Evolutionary conservation across 2,797 vertebrate species (phyloP).

Genomic region (Muscicapa comitata): DNA sequence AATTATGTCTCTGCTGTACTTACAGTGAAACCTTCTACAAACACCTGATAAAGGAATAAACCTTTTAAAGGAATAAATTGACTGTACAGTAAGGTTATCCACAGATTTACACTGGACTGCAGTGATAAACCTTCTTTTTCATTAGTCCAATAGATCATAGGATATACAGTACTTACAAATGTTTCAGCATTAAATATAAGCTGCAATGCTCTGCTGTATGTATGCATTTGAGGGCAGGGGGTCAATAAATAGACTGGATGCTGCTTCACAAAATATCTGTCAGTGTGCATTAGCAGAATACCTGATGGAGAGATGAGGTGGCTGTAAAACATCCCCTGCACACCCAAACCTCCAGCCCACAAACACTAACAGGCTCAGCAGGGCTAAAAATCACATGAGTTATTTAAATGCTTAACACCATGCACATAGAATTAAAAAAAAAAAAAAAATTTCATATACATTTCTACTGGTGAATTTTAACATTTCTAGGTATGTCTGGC

Average conservation of each 20-base stretch:
- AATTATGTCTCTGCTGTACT: conserved; percentile 64
- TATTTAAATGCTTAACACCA: background rate
- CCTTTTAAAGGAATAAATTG: conserved; percentile 74
- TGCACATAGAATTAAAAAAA: background rate
- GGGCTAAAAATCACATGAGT: background rate
- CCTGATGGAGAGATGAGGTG: conserved; percentile 48
- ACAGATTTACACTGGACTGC: conserved; percentile 71
- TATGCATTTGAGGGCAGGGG: conserved; percentile 54
- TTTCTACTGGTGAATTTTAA: background rate
- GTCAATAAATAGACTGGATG: conserved; percentile 63
- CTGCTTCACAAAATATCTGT: conserved; percentile 54
- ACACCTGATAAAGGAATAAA: conserved; percentile 73
- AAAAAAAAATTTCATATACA: background rate
- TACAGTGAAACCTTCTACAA: conserved; percentile 66
- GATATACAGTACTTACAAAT: conserved; percentile 70
- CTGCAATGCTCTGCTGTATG: conserved; percentile 5
- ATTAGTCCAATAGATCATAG: conserved; percentile 76
- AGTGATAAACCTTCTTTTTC: conserved; percentile 75
- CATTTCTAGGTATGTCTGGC: background rate
- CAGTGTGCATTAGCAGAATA: conserved; percentile 54
- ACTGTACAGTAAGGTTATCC: conserved; percentile 74
- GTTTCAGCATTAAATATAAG: conserved; percentile 64
- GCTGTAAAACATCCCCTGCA: conserved; percentile 5
- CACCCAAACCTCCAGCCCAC: background rate
- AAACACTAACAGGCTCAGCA: background rate